phyloP scores from a whole-genome alignment of 2,797 vertebrate genomes.

The Hippopotamyrus pictus region DNA sequence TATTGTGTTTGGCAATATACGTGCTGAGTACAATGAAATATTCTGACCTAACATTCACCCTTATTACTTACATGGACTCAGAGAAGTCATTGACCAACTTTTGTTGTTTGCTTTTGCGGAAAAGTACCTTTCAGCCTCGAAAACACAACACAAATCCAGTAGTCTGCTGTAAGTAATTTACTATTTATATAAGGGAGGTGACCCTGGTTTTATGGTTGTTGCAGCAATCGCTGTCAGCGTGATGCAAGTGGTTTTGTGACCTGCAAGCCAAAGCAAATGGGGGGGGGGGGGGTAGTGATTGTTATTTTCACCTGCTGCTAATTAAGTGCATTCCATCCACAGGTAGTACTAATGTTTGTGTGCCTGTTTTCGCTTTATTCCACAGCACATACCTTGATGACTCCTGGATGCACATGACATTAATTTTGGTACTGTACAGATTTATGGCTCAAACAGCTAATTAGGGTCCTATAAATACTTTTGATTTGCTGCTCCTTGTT shows the following conservation, averaged over 20 bases:
- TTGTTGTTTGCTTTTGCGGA: constrained; percentile 8
- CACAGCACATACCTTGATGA: neutral
- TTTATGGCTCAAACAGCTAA: neutral
- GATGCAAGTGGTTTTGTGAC: neutral
- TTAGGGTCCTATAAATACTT: neutral
- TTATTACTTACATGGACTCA: neutral
- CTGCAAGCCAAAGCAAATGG: neutral
- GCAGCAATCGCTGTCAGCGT: neutral
- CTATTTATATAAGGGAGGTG: neutral
- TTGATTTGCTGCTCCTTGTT: neutral
- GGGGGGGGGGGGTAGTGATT: neutral
- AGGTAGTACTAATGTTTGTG: neutral
- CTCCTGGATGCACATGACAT: neutral
- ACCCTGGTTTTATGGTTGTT: neutral
- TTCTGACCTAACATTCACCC: neutral
- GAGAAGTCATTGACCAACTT: neutral
- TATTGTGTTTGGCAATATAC: neutral
- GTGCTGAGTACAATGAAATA: neutral
- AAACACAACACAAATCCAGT: neutral
- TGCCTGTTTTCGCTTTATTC: neutral
- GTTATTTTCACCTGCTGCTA: neutral
- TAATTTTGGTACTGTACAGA: neutral
- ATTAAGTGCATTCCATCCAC: neutral
- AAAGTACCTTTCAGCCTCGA: neutral
- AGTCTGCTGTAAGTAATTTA: neutral